Evolutionary conservation across 2,797 vertebrate species (phyloP).

Genomic region (Coranthus polyacanthus): DNA sequence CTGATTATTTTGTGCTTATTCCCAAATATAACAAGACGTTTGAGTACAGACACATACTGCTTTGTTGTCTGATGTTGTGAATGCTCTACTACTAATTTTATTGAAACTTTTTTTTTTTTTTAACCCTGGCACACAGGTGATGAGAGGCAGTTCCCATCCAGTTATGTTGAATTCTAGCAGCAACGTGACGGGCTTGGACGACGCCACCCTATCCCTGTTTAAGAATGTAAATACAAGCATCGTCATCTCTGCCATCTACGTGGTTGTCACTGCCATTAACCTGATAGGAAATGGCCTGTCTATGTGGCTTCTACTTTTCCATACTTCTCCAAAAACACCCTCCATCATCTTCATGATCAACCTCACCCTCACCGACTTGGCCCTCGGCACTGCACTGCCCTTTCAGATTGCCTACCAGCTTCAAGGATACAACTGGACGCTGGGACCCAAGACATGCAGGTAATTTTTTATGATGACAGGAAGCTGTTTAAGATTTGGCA

Average conservation of each 20-base stretch:
- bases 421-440: slow-evolving; percentile 86
- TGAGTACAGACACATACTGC: background rate
- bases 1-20: background rate
- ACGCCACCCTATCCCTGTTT: slow-evolving; percentile 87
- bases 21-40: background rate
- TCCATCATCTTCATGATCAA: slow-evolving; percentile 97
- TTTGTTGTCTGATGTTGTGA: background rate
- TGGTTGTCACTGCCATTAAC: slow-evolving; percentile 86
- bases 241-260: slow-evolving; percentile 86
- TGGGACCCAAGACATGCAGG: slow-evolving; percentile 87
- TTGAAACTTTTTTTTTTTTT: slow-evolving; percentile 13
- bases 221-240: slow-evolving; percentile 65
- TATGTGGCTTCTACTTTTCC: slow-evolving; percentile 90
- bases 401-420: slow-evolving; percentile 92
- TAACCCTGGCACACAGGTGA: slow-evolving; percentile 36
- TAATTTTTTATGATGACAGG: slow-evolving; percentile 30
- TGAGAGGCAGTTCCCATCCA: slow-evolving; percentile 20
- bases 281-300: slow-evolving; percentile 91
- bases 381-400: slow-evolving; percentile 88
- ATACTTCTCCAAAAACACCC: slow-evolving; percentile 88
- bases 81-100: background rate
- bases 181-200: slow-evolving; percentile 79
- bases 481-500: background rate
- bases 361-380: slow-evolving; percentile 91
- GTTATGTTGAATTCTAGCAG: slow-evolving; percentile 75